Evolutionary conservation across 2,113 vertebrate genomes (phyloP).

Genomic region (Bufo gargarizans): DNA sequence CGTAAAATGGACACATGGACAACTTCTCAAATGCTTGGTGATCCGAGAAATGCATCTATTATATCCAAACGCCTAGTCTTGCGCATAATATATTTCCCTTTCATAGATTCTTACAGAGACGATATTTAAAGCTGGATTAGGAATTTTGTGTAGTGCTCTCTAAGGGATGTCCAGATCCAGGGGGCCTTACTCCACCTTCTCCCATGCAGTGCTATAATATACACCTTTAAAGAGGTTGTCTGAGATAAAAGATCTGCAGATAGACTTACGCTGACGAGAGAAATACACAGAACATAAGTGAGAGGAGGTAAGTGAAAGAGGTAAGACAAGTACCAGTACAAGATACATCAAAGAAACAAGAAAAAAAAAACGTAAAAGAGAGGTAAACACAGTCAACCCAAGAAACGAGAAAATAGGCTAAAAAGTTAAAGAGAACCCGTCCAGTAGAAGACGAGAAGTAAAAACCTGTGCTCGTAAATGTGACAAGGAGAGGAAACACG

Average conservation of each 20-base stretch:
- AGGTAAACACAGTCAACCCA: background rate
- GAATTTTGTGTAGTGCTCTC: no score
- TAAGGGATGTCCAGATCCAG: no score
- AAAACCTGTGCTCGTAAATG: background rate
- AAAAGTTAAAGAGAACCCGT: background rate
- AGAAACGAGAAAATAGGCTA: background rate
- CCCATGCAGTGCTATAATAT: no score
- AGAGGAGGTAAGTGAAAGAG: background rate
- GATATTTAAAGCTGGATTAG: background rate
- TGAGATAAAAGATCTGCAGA: no score
- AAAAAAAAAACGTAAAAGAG: background rate
- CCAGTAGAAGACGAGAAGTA: background rate
- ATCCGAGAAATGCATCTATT: background rate
- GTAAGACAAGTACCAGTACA: background rate
- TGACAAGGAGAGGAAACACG: constrained; percentile 38
- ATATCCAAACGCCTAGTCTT: background rate
- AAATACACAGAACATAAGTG: background rate
- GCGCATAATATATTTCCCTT: background rate
- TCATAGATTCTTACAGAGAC: background rate
- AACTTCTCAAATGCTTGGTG: background rate
- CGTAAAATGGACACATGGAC: background rate
- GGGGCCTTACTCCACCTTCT: no score
- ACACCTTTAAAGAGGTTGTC: no score
- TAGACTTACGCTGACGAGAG: background rate
- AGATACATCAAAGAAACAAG: background rate